phyloP scores from a whole-genome alignment of 2,888 invertebrate genomes.

The Brenthis ino region DNA sequence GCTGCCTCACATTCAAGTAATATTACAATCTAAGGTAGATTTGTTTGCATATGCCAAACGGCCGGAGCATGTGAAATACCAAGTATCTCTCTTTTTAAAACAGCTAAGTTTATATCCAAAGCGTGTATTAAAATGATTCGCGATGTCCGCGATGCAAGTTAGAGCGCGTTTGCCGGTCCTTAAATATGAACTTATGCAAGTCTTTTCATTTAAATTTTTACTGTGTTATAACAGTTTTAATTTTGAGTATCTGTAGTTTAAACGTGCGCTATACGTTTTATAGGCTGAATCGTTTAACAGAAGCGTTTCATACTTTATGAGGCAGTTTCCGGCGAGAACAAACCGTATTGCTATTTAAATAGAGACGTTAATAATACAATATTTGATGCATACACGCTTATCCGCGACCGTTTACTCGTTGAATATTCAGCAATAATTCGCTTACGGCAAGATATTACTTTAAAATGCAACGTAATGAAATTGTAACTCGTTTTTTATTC shows the following conservation, averaged over 20 bases:
- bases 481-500: constrained; percentile 42
- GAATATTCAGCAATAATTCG: constrained; percentile 66
- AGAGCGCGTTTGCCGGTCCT: constrained; percentile 43
- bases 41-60: constrained; percentile 1
- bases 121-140: constrained; percentile 42
- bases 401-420: constrained; percentile 54
- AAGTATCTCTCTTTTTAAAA: constrained; percentile 36
- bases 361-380: constrained; percentile 58
- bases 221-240: constrained; percentile 46
- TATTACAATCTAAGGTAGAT: background rate
- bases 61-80: constrained; percentile 22
- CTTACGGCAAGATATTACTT: constrained; percentile 54
- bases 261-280: constrained; percentile 46
- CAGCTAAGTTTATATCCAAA: constrained; percentile 39
- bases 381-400: constrained; percentile 58
- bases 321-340: constrained; percentile 54
- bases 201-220: constrained; percentile 42
- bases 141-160: constrained; percentile 36
- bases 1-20: background rate
- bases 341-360: constrained; percentile 61
- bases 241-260: constrained; percentile 47
- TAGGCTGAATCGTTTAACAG: constrained; percentile 49
- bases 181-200: constrained; percentile 43
- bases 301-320: constrained; percentile 55
- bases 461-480: constrained; percentile 54